Conservation (phyloP, 2,113 vertebrate species). For the Caretta caretta region DNA sequence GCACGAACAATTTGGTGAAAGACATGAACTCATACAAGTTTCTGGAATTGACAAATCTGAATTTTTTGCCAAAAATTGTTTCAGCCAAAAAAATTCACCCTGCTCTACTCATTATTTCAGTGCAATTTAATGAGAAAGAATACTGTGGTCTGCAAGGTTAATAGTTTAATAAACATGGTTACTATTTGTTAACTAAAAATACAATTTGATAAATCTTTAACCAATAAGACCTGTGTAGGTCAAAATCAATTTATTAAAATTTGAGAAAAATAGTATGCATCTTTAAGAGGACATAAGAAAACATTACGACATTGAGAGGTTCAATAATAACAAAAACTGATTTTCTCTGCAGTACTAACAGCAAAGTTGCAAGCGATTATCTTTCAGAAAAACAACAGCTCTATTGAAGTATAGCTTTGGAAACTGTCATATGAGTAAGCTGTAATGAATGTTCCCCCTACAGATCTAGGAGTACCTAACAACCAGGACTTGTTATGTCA, state of each 20-base stretch:
- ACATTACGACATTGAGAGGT: slow-evolving; percentile 56
- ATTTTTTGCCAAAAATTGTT: too few relatives aligned
- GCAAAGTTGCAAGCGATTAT: slow-evolving; percentile 72
- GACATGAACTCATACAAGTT: too few relatives aligned
- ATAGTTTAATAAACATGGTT: neutral
- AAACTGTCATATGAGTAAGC: slow-evolving; percentile 76
- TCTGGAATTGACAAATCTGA: too few relatives aligned
- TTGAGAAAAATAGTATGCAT: slow-evolving; percentile 37
- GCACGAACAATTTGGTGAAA: too few relatives aligned
- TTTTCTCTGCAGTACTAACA: slow-evolving; percentile 70
- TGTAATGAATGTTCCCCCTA: slow-evolving; percentile 74
- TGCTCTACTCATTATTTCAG: neutral
- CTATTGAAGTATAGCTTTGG: slow-evolving; percentile 79
- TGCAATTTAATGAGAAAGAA: neutral
- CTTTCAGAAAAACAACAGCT: slow-evolving; percentile 70
- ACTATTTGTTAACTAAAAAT: slow-evolving; percentile 18
- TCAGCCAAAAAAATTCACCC: too few relatives aligned
- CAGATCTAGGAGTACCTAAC: slow-evolving; percentile 75
- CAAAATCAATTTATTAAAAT: slow-evolving; percentile 69
- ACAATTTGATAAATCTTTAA: slow-evolving; percentile 5
- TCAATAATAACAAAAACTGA: slow-evolving; percentile 76
- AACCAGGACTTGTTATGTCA: slow-evolving; percentile 70
- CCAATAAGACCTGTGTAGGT: slow-evolving; percentile 45
- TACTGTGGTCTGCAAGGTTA: neutral
- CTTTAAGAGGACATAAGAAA: slow-evolving; percentile 60